Evolutionary conservation across 2,888 invertebrate species (phyloP).

Genomic region (Eristalinus aeneus): DNA sequence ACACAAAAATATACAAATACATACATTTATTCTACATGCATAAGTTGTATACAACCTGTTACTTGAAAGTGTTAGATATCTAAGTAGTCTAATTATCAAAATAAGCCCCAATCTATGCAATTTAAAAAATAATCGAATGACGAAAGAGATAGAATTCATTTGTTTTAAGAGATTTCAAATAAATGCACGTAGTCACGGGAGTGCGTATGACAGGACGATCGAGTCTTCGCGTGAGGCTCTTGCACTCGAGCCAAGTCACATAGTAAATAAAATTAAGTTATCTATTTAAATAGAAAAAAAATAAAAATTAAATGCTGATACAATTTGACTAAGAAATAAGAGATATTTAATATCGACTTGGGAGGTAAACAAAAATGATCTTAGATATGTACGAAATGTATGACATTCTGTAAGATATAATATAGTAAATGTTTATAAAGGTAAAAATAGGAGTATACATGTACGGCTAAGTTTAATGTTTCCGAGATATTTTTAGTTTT

Average conservation of each 20-base stretch:
- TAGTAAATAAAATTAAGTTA: conserved; percentile 19
- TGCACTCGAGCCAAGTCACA: not conserved
- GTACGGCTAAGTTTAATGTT: conserved; percentile 55
- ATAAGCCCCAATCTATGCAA: conserved; percentile 16
- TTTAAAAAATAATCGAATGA: conserved; percentile 1
- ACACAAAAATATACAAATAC: not conserved
- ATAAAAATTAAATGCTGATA: not conserved
- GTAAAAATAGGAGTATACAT: conserved; percentile 22
- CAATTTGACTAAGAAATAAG: not conserved
- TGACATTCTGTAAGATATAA: conserved; percentile 43
- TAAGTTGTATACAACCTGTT: conserved; percentile 15
- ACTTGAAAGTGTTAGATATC: conserved; percentile 8
- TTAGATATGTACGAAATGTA: conserved; percentile 27
- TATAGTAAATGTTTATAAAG: conserved; percentile 64
- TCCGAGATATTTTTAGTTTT: conserved; percentile 58
- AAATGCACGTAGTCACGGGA: not conserved
- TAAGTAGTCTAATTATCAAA: conserved; percentile 29
- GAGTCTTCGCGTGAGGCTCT: not conserved
- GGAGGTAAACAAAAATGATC: not conserved
- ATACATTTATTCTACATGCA: conserved; percentile 7
- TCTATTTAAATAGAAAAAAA: conserved; percentile 7
- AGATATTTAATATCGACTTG: conserved; percentile 63
- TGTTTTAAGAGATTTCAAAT: not conserved
- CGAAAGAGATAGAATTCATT: not conserved
- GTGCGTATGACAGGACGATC: conserved; percentile 20